Evolutionary conservation across 2,113 vertebrate species (phyloP), one percentile per base, ranked within the genome.

Genomic region (Meles meles): DNA sequence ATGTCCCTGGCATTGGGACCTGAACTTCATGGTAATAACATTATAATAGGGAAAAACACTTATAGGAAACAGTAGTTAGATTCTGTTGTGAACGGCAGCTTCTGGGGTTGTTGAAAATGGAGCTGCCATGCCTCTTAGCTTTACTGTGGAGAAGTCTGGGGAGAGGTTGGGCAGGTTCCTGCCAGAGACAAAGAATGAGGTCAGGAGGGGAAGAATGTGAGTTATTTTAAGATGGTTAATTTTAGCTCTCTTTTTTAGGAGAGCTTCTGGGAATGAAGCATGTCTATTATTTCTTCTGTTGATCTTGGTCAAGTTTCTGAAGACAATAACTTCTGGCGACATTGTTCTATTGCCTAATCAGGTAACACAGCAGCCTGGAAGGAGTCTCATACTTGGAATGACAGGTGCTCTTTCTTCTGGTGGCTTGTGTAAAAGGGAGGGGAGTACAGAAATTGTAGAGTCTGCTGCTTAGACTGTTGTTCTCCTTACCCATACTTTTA

Each of bases 201-300:
- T 77, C 49, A 47, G 42, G 59, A 95, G 31, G 42, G 29, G 15
- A 86, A 90, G 86, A 93, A 90, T 63, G n/a, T 84, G 37, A 86
- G 25, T 61, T 71, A 90, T 76, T 96, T 95, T 76, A 96, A 94
- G 80, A 93, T 69, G 29, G 37, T 87, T 86, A 63, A 85, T 71
- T 93, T 96, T 86, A 86, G 29, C 44, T 67, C 34, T 88, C 42
- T 77, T 31, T 86, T 76, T 86, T 69, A 76, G 90, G 47, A 94
- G 47, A 89, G 37, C 13, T 93, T 67, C 39, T 94, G 63, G 85
- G 59, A 92, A 90, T 67, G 29, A 86, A 82, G 55, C 29, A 21
- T 76, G 85, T 81, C 49, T 96, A 15, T 65, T 94, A 76, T 61
- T 94, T 96, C 47, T 96, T 92, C 65, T 74, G 79, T 37, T 10